Evolutionary conservation across 2,113 vertebrate genomes (phyloP).

Genomic region (Dipodomys stephensi): DNA sequence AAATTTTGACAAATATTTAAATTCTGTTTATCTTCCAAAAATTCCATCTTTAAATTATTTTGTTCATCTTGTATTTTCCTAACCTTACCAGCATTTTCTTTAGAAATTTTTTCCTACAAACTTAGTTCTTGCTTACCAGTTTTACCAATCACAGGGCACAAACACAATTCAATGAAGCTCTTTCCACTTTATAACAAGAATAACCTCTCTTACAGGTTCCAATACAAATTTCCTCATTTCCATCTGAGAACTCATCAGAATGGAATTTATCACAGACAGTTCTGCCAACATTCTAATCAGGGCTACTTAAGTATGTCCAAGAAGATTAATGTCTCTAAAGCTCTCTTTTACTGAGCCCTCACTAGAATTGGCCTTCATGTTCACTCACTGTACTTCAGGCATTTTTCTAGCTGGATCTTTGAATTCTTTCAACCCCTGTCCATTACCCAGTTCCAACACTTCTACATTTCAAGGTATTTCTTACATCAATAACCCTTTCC

Average conservation of each 20-base stretch:
- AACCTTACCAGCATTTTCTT: background rate
- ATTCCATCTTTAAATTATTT: background rate
- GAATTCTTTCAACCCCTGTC: background rate
- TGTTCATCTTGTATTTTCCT: background rate
- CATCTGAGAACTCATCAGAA: background rate
- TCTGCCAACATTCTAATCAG: too few relatives aligned
- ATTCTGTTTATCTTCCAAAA: background rate
- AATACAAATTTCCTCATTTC: background rate
- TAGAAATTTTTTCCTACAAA: background rate
- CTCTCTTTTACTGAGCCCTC: background rate
- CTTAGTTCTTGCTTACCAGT: background rate
- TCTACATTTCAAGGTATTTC: background rate
- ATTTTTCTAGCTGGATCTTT: background rate
- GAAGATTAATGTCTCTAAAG: background rate
- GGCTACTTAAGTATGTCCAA: background rate
- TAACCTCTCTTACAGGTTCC: background rate
- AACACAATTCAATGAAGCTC: background rate
- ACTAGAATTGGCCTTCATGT: background rate
- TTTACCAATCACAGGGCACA: background rate
- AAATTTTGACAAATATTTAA: too few relatives aligned
- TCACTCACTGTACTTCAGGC: background rate
- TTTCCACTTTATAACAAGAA: background rate
- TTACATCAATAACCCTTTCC: background rate
- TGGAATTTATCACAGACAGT: background rate
- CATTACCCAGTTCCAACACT: background rate